Evolutionary conservation across 2,888 invertebrate species (phyloP), one percentile per base, ranked within the genome.

Genomic region (Lasiommata megera): DNA sequence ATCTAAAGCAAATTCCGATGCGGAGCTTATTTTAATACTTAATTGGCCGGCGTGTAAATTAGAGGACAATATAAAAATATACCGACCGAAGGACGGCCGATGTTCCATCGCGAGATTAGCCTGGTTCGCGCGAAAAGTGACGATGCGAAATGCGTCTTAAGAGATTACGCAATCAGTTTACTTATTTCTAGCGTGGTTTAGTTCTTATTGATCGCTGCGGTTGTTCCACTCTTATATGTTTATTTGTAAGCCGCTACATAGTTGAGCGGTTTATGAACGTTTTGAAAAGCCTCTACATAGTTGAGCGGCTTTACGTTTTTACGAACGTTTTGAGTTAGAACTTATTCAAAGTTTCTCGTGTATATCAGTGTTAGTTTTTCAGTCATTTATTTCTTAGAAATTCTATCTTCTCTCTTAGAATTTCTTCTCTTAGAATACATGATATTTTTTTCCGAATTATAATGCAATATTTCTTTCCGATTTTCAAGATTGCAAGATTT

Each of bases 1-100:
- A 70, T 63, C 62, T 61, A 62, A 74, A 76, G 76, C 74, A 67
- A 73, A 79, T 74, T 74, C 74, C 72, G 62, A 72, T 69, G 73
- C 70, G 69, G 74, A 67, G 70, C 79, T 80, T 78, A 76, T 79
- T 79, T 73, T 70, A 69, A 72, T 72, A 74, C 69, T 80, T 84
- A 83, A 84, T 84, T 82, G 82, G 82, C 64, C 83, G 86, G 83
- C 79, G 76, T 75, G 81, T 79, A 80, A 84, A 84, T 86, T 83
- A 82, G 79, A 86, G 80, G 79, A 82, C 77, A 70, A 76, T 76
- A 71, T 71, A 73, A 75, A 72, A 64, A 72, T 70, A 68, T 71
- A 69, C 60, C 61, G 16, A 70, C 68, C 73, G 74, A 71, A 76
- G 76, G 77, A 76, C 77, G 77, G 72, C 67, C 65, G 71, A 71